Evolutionary conservation across 2,113 vertebrate genomes (phyloP), one percentile per base, ranked within the genome.

Genomic region (Hippocampus comes): DNA sequence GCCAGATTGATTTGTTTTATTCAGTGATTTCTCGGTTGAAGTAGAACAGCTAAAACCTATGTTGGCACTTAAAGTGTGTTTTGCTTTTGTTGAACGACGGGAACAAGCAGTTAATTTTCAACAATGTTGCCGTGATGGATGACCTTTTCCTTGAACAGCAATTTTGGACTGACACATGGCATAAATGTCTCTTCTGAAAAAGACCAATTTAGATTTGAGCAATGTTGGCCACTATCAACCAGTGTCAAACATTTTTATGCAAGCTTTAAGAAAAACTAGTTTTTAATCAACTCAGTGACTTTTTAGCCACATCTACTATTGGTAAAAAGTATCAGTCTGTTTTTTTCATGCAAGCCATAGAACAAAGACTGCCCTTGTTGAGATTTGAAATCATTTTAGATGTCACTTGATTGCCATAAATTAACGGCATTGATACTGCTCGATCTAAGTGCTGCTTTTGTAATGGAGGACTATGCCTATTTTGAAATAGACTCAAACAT

Each of bases 1-100:
- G 76, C 53, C 49, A 72, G 83, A 86, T 84, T 77, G 78, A 84
- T 80, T 87, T 78, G 70, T 82, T 82, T 77, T 76, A 80, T 81
- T 79, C 41, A 69, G 72, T 75, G 71, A 87, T 88, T 83, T 81
- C 74, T 82, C 70, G 68, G 27, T 73, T 77, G 69, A 78, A 74
- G 70, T 67, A 27, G 85, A 86, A 68, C 41, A 67, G 68, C 77
- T 80, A 76, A 76, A 53, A 71, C 15, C 71, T 73, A 63, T 83
- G 70, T 55, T 63, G 63, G 49, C 63, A 72, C 75, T 65, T 82
- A 83, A 81, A 2, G 56, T 57, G 34, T 17, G 9, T 42, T 42
- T 42, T 63, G 42, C 56, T 42, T 67, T 48, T 21, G 21, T 5
- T 14, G 46, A 55, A 71, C 41, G 11, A 34, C 63, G 20, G 41